Percentiles rank a stretch among this genome's conserved stretches.
Conservation (phyloP, 2,888 invertebrate species). For the Imbricaverruca yamaguchii region DNA sequence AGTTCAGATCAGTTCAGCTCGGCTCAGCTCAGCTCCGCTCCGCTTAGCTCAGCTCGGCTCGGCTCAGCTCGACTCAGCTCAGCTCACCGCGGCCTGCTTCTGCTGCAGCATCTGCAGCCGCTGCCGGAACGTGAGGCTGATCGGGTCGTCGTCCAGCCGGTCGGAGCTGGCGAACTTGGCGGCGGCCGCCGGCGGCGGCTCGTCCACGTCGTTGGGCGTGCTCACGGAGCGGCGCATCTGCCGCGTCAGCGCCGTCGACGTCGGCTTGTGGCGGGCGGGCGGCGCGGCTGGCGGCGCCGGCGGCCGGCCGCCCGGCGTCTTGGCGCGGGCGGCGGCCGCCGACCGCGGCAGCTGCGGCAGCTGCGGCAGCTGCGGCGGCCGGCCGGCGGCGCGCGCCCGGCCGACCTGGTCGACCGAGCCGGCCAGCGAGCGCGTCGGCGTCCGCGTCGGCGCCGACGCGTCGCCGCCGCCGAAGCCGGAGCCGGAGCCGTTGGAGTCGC, state of each 20-base stretch:
- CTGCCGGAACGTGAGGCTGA: neutral
- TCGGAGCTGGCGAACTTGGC: neutral
- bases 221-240: neutral
- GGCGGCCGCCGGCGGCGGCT: neutral
- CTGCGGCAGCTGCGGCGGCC: neutral
- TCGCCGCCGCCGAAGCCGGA: neutral
- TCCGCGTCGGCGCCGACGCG: neutral
- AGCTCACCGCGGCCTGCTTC: neutral
- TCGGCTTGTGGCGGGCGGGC: neutral
- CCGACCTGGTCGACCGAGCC: neutral
- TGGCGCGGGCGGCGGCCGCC: neutral
- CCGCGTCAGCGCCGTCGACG: neutral
- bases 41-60: no score
- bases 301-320: neutral
- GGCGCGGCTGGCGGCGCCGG: neutral
- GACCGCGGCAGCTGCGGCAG: slow-evolving; percentile 7
- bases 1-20: no score
- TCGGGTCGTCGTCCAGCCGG: neutral
- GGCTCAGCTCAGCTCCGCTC: no score
- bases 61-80: neutral
- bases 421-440: neutral
- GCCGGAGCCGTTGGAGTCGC: neutral
- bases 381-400: neutral
- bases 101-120: slow-evolving; percentile 1
- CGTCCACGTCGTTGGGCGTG: neutral